Evolutionary conservation across 2,797 vertebrate species (phyloP).

Genomic region (Menidia menidia): DNA sequence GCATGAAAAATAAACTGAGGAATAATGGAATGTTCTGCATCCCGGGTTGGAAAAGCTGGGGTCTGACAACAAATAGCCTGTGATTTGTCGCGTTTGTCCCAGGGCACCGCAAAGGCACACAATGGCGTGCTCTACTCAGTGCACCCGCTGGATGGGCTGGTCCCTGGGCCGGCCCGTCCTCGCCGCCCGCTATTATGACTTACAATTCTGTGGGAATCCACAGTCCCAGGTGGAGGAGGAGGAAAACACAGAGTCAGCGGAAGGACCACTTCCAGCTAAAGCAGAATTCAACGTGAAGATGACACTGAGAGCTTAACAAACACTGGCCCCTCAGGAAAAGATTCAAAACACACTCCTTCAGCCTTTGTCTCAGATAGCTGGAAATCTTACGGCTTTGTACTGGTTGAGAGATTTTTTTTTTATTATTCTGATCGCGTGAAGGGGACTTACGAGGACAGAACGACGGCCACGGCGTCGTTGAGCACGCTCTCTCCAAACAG

Average conservation of each 20-base stretch:
- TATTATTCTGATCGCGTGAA: neutral
- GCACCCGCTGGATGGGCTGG: slow-evolving; percentile 62
- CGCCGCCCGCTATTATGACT: slow-evolving; percentile 60
- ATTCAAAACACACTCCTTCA: neutral
- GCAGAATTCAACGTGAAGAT: slow-evolving; percentile 10
- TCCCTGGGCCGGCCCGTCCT: slow-evolving; percentile 54
- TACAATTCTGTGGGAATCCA: slow-evolving; percentile 71
- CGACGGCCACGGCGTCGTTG: slow-evolving; percentile 96
- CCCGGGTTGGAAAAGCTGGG: slow-evolving; percentile 28
- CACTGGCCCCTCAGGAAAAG: slow-evolving; percentile 17
- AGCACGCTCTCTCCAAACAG: slow-evolving; percentile 98
- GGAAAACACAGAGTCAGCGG: slow-evolving; percentile 31
- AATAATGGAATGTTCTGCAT: slow-evolving; percentile 33
- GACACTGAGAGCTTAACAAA: slow-evolving; percentile 31
- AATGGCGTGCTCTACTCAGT: slow-evolving; percentile 62
- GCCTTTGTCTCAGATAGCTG: neutral
- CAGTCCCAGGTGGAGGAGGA: slow-evolving; percentile 42
- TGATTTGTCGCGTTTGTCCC: slow-evolving; percentile 69
- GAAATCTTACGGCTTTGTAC: slow-evolving; percentile 1
- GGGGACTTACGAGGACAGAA: slow-evolving; percentile 94
- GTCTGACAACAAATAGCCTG: slow-evolving; percentile 49
- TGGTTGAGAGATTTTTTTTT: neutral
- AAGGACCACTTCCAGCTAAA: slow-evolving; percentile 17
- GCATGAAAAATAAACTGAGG: slow-evolving; percentile 17
- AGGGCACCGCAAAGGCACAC: slow-evolving; percentile 63